These are phyloP conservation scores for Lithobates sylvaticus DNA, from an alignment of 2,797 vertebrate species.

Conservation along the genomic window DNA sequence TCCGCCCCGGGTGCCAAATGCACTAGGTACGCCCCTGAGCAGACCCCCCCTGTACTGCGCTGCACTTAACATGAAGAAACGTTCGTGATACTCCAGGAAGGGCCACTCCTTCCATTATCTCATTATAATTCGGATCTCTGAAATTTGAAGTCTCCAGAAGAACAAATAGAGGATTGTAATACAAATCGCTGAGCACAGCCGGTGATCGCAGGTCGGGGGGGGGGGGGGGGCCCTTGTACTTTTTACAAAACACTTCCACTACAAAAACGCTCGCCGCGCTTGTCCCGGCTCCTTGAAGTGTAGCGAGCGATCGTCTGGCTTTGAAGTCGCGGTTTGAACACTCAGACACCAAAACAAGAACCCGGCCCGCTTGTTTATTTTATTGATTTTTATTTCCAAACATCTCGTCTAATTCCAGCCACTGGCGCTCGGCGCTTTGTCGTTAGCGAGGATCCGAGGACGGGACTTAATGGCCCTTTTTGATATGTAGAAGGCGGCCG, in stretches of 20 bases:
- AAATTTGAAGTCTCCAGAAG: background rate
- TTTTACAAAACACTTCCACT: slow-evolving; percentile 18
- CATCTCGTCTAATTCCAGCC: slow-evolving; percentile 25
- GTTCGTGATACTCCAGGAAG: no score
- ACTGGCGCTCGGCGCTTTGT: background rate
- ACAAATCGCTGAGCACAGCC: background rate
- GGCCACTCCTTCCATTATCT: background rate
- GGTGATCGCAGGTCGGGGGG: background rate
- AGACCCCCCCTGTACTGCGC: no score
- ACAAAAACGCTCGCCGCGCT: background rate
- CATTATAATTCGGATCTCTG: background rate
- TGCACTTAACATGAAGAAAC: no score
- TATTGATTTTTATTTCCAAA: slow-evolving; percentile 34
- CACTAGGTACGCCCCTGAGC: no score
- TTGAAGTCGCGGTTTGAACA: slow-evolving; percentile 16
- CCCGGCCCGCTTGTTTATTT: slow-evolving; percentile 10
- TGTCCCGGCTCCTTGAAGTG: slow-evolving; percentile 19
- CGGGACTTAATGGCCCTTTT: background rate
- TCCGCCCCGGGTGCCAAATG: no score
- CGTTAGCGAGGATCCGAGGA: background rate
- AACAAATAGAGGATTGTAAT: slow-evolving; percentile 20
- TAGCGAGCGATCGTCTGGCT: background rate
- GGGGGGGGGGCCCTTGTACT: no score
- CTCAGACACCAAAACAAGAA: background rate
- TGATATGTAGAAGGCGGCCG: background rate